A percentile compares a stretch with the other conserved stretches of the same genome.
phyloP scores from a whole-genome alignment of 2,113 vertebrate species.

The Chaetorhynchus papuensis region DNA sequence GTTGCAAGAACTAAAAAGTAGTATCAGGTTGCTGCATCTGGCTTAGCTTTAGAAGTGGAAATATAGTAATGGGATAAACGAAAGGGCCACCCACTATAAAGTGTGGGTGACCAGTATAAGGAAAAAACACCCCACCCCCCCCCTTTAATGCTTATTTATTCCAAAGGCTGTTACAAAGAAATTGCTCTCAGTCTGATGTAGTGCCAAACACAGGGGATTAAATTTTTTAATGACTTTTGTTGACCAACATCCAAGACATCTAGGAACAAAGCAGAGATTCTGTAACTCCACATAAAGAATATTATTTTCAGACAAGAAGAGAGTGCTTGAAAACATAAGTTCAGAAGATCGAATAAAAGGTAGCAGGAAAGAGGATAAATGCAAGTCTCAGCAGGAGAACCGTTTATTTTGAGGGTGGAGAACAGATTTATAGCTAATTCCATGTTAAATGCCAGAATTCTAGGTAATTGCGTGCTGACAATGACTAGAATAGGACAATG shows the following conservation, averaged over 20 bases:
- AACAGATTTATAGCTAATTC: not conserved
- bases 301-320: slow-evolving; percentile 63
- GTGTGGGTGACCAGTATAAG: slow-evolving; percentile 64
- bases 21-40: slow-evolving; percentile 58
- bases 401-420: not conserved
- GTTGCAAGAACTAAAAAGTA: not conserved
- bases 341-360: slow-evolving; percentile 25
- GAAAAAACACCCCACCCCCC: not conserved
- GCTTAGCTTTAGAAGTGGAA: slow-evolving; percentile 61
- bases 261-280: slow-evolving; percentile 58
- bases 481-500: not conserved
- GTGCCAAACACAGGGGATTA: slow-evolving; percentile 66
- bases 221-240: slow-evolving; percentile 51
- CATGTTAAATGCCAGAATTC: not conserved
- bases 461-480: not conserved
- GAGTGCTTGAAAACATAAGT: slow-evolving; percentile 29
- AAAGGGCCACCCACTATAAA: slow-evolving; percentile 73
- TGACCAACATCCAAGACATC: slow-evolving; percentile 60
- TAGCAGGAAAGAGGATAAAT: slow-evolving; percentile 12
- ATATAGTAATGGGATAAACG: slow-evolving; percentile 44
- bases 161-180: slow-evolving; percentile 59
- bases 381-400: not conserved
- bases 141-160: slow-evolving; percentile 69
- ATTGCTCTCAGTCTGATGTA: slow-evolving; percentile 69
- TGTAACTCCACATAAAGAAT: slow-evolving; percentile 59